Base-by-base conservation (phyloP, 1,140 invertebrate genomes). In the Drosophila watanabei region DNA sequence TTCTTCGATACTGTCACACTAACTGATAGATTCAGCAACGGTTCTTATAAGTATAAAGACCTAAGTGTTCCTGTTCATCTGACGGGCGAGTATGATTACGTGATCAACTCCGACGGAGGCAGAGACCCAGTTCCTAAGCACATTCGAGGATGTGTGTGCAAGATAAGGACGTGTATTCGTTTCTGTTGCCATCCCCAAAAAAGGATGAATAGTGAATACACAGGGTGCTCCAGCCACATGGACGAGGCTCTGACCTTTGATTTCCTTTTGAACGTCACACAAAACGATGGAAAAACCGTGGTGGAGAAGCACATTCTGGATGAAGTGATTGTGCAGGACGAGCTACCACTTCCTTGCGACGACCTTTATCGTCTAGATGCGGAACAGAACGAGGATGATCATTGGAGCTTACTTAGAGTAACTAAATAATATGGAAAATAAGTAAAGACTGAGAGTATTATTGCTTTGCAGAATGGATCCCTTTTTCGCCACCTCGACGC, bases 1-100 rank as follows among this genome's bases (percentile, higher is more conserved):
- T 91, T 63, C 16, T 64, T 77, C n/a, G 82, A 91, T 54, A 91
- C 87, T 11, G 85, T 81, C n/a, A 59, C 72, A n/a, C 28, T 91
- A 20, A 78, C 68, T 0, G 48, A 54, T 1, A 69, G 54, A 20
- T 0, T 24, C 13, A 58, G 43, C 0, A 77, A 88, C 46, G 84
- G 87, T 24, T 75, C 79, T 2, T 92, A 85, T 54, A 30, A 18
- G 1, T 85, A 88, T 37, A 54, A 84, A 2, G 33, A 49, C 11
- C 16, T 82, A 5, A 9, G 72, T 7, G 72, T 89, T 43, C 79
- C 89, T 14, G 32, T 66, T 9, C 13, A 76, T 11, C n/a, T 69
- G 4, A 63, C 61, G 2, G 75, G 68, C 9, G 14, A 41, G 18
- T 91, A 80, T 48, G 30, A 77, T 24, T 82, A 73, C 30, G 37